Evolutionary conservation across 1,140 invertebrate genomes (phyloP).

Genomic region (Acromyrmex heyeri): DNA sequence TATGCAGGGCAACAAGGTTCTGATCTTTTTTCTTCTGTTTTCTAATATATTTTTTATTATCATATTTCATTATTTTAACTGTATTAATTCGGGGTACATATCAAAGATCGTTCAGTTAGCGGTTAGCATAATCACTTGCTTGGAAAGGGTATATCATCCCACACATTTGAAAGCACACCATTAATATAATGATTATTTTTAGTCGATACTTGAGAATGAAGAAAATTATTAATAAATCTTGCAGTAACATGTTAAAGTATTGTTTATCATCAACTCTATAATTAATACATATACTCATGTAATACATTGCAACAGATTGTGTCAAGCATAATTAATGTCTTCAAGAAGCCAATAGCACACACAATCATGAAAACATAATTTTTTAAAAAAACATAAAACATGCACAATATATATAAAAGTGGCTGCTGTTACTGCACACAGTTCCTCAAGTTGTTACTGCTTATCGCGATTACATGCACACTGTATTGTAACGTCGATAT

Average conservation of each 20-base stretch:
- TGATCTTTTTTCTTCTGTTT: constrained; percentile 73
- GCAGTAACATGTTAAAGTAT: background rate
- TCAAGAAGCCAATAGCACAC: background rate
- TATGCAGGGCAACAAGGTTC: constrained; percentile 84
- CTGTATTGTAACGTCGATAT: background rate
- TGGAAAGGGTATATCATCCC: constrained; percentile 39
- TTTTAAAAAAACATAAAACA: constrained; percentile 6
- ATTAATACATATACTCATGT: background rate
- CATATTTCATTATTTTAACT: constrained; percentile 21
- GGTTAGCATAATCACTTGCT: constrained; percentile 41
- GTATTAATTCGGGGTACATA: constrained; percentile 17
- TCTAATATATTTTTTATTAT: constrained; percentile 44
- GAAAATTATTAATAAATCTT: background rate
- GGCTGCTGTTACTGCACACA: constrained; percentile 56
- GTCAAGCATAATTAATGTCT: background rate
- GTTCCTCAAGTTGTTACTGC: constrained; percentile 45
- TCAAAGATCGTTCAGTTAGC: constrained; percentile 40
- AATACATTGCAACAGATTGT: constrained; percentile 2
- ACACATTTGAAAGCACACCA: constrained; percentile 6
- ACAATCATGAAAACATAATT: constrained; percentile 5
- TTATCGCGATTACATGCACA: constrained; percentile 13
- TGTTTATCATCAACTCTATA: background rate
- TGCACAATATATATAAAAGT: constrained; percentile 35
- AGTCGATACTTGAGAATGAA: background rate
- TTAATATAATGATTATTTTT: constrained; percentile 24